These are phyloP conservation scores for Maniola hyperantus DNA, from an alignment of 2,888 invertebrate species.

Conservation along the genomic window DNA sequence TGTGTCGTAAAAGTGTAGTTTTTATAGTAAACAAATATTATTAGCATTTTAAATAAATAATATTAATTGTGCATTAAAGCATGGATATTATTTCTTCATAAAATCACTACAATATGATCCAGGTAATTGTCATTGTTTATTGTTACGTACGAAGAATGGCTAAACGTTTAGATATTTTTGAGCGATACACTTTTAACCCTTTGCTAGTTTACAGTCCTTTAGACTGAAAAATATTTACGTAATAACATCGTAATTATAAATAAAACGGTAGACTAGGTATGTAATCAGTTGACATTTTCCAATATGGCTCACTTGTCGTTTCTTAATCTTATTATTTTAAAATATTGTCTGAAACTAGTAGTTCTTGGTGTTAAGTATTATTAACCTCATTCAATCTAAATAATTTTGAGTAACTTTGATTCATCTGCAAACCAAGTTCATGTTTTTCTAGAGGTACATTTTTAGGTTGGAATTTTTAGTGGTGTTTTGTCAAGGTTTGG, in stretches of 20 bases:
- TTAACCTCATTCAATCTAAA: background rate
- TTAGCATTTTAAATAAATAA: constrained; percentile 15
- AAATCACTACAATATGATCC: constrained; percentile 40
- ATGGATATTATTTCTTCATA: constrained; percentile 12
- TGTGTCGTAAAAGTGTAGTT: constrained; percentile 38
- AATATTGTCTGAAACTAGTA: background rate
- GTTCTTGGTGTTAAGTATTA: background rate
- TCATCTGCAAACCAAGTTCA: background rate
- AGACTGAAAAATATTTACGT: constrained; percentile 23
- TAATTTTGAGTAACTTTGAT: background rate
- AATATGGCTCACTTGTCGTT: constrained; percentile 65
- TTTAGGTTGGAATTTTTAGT: constrained; percentile 23
- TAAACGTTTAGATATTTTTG: constrained; percentile 34
- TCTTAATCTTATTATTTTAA: constrained; percentile 9
- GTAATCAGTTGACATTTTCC: constrained; percentile 64
- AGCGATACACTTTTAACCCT: constrained; percentile 38
- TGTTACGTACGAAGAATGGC: constrained; percentile 32
- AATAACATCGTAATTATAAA: constrained; percentile 27
- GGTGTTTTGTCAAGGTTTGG: background rate
- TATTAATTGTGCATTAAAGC: constrained; percentile 5
- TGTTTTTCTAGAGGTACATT: background rate
- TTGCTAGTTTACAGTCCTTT: constrained; percentile 19
- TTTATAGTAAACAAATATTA: constrained; percentile 26
- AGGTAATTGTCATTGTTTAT: constrained; percentile 43
- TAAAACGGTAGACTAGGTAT: constrained; percentile 20